Evolutionary conservation across 1,140 invertebrate genomes (phyloP).

Genomic region (Saccostrea glomerata): DNA sequence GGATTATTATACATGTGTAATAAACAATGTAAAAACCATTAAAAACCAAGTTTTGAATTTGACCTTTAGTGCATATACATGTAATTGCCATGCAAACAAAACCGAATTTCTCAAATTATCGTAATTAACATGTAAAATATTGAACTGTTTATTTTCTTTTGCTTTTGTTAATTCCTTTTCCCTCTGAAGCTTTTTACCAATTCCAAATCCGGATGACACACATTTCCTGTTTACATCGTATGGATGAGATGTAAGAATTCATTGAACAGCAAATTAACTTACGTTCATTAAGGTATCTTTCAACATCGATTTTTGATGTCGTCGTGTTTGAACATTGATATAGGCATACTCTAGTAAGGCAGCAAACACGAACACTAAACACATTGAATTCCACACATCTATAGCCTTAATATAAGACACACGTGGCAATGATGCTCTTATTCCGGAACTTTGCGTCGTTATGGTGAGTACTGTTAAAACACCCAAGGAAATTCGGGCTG

Average conservation of each 20-base stretch:
- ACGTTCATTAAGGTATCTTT: conserved; percentile 1
- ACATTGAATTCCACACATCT: conserved; percentile 93
- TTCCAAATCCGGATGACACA: no score
- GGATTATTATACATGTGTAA: no score
- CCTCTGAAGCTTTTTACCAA: neutral
- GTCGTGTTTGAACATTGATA: conserved; percentile 78
- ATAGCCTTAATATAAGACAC: conserved; percentile 87
- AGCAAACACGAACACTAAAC: conserved; percentile 92
- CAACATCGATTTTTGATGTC: neutral
- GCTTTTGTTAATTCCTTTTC: neutral
- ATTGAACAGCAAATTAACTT: neutral
- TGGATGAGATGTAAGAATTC: no score
- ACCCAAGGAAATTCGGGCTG: conserved; percentile 82
- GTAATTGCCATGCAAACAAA: no score
- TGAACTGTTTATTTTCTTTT: neutral
- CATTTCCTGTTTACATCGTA: no score
- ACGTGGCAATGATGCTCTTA: conserved; percentile 65
- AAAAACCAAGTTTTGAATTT: no score
- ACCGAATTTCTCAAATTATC: no score
- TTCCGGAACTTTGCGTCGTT: conserved; percentile 70
- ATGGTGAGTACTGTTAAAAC: conserved; percentile 72
- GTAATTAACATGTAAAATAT: neutral
- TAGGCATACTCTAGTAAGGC: conserved; percentile 91
- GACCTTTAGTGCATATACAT: no score
- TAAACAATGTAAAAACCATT: no score